These are phyloP conservation scores for Myripristis murdjan DNA, from an alignment of 2,797 vertebrate species.

Conservation along the genomic window DNA sequence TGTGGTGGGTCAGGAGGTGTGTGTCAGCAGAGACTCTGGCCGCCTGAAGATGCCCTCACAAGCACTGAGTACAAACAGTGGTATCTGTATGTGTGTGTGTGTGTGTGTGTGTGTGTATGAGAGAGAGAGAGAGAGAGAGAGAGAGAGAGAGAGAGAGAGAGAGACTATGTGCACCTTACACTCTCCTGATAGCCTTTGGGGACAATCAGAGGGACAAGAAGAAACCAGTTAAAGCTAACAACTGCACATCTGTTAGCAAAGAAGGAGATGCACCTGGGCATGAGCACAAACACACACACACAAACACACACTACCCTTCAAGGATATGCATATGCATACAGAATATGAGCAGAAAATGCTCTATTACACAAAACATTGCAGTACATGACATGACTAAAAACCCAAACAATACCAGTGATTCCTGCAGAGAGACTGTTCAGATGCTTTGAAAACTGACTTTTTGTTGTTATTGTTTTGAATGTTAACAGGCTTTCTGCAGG, in stretches of 20 bases:
- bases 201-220: constrained; percentile 41
- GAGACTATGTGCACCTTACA: constrained; percentile 10
- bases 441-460: background rate
- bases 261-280: no score
- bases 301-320: no score
- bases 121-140: background rate
- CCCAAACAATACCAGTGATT: no score
- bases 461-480: no score
- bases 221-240: background rate
- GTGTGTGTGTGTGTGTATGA: constrained; percentile 17
- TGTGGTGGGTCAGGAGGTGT: background rate
- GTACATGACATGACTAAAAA: no score
- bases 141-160: background rate
- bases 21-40: background rate
- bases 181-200: constrained; percentile 29
- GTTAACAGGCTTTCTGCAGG: background rate
- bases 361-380: no score
- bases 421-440: background rate
- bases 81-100: constrained; percentile 14
- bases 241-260: no score
- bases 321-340: no score
- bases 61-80: no score
- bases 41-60: background rate
- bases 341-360: no score
- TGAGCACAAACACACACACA: no score